A percentile compares a stretch with the other conserved stretches of the same genome.
These are phyloP conservation scores for Cottoperca gobio DNA, from an alignment of 2,797 vertebrate species.

Conservation along the genomic window DNA sequence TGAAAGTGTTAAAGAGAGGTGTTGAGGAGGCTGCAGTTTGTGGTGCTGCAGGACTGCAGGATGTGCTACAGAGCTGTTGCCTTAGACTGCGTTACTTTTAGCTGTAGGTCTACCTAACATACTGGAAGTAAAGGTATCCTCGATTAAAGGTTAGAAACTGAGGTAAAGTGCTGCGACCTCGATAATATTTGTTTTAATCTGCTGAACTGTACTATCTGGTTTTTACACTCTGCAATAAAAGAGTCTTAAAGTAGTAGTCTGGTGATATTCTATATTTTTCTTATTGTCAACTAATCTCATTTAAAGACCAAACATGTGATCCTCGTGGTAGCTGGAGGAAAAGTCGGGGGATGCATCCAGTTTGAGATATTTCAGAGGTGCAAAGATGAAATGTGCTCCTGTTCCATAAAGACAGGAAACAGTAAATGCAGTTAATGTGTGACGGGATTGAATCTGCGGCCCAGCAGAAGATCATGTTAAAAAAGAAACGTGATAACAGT, in stretches of 20 bases:
- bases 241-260: not conserved
- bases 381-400: not conserved
- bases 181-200: not conserved
- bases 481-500: not conserved
- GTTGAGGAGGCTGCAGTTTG: not conserved
- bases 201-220: not conserved
- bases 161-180: not conserved
- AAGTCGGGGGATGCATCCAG: too few species aligned
- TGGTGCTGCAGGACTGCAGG: too few species aligned
- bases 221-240: not conserved
- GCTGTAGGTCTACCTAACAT: not conserved
- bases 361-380: not conserved
- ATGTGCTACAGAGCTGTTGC: too few species aligned
- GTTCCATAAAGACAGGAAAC: not conserved
- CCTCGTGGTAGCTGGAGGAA: not conserved
- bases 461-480: not conserved
- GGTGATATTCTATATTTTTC: too few species aligned
- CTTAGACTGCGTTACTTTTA: not conserved
- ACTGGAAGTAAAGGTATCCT: not conserved
- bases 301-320: too few species aligned
- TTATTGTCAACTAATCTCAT: too few species aligned
- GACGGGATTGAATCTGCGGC: not conserved
- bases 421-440: not conserved
- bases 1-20: too few species aligned
- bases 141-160: not conserved